Evolutionary conservation across 2,797 vertebrate species (phyloP).

Genomic region (Pygocentrus nattereri): DNA sequence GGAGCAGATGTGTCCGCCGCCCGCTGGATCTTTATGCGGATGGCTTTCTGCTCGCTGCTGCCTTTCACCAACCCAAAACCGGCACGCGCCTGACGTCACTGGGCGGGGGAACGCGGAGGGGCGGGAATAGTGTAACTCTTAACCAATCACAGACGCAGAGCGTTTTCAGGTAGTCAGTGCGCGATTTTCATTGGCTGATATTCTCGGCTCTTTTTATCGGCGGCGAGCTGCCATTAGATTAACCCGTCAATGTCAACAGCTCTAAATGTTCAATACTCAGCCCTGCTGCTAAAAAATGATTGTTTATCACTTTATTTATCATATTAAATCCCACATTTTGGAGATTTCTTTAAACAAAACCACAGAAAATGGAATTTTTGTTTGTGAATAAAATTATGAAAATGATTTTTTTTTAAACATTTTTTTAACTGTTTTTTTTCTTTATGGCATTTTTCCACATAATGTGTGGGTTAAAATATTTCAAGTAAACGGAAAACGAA

Average conservation of each 20-base stretch:
- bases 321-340: too few relatives aligned
- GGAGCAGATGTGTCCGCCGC: conserved; percentile 18
- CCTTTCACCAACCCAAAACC: conserved; percentile 54
- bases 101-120: not conserved
- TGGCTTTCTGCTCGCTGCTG: conserved; percentile 14
- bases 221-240: not conserved
- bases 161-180: conserved; percentile 25
- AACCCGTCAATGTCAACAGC: not conserved
- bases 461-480: too few relatives aligned
- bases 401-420: too few relatives aligned
- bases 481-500: too few relatives aligned
- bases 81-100: conserved; percentile 58
- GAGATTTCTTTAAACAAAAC: too few relatives aligned
- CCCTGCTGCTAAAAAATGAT: too few relatives aligned
- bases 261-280: too few relatives aligned
- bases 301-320: too few relatives aligned
- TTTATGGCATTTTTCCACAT: not conserved
- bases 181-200: conserved; percentile 38
- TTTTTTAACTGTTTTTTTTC: too few relatives aligned
- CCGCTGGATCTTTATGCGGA: not conserved
- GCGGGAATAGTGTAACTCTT: conserved; percentile 22
- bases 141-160: conserved; percentile 25
- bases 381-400: too few relatives aligned
- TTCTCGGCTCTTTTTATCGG: not conserved
- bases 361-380: too few relatives aligned